Evolutionary conservation across 2,797 vertebrate species (phyloP), one percentile per base, ranked within the genome.

Genomic region (Anabas testudineus): DNA sequence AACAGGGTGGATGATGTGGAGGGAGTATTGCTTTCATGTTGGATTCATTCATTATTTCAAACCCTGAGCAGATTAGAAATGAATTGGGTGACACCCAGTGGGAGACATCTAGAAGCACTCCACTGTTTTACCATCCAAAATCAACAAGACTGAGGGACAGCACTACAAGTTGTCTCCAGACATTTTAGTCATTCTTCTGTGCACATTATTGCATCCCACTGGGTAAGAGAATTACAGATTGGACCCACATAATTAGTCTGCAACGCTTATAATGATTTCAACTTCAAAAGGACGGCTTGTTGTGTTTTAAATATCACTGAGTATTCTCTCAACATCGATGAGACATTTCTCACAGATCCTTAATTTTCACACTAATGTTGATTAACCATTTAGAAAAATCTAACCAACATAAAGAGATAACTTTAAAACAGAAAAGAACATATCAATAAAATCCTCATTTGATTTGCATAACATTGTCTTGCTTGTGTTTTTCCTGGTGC

Each of bases 11-110:
- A 73, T 32, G 48, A 66, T n/a, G 62, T 41, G 58, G 72, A 71
- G 47, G 70, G 68, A 85, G 56, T 89, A 89, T 87, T 88, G 86
- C 88, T 89, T 80, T 85, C 71, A 75, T 41, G 65, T 68, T 78
- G 21, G 76, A 80, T 69, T 80, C 37, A 41, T 60, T 80, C 19
- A 41, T 67, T 69, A 66, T 63, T 78, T 82, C 56, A 76, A 84
- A 85, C 85, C 89, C 89, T 91, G 89, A 91, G 88, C 85, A 83
- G 68, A 81, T 87, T 65, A 77, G 74, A 84, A 74, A 52, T 81
- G 37, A 72, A 58, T 42, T 56, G 53, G 60, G 52, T 80, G 69
- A 80, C 68, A 59, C 55, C 57, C 53, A 59, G 34, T 60, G 59
- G 71, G 61, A 69, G 57, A 77, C 67, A 54, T 42, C 24, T 41